Base-by-base conservation (phyloP, 2,888 invertebrate species). In the Plagodis pulveraria region DNA sequence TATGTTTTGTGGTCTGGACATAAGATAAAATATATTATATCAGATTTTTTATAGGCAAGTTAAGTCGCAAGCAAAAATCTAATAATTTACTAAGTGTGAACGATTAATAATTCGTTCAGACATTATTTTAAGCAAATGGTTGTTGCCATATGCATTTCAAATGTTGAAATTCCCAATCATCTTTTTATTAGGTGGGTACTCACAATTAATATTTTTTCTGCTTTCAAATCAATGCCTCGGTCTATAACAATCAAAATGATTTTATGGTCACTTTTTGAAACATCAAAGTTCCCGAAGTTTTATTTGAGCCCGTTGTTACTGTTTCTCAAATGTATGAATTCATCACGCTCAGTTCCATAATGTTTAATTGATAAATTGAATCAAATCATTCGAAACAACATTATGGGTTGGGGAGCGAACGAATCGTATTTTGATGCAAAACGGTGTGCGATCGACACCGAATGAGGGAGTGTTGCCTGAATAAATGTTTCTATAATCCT, bases 341-440 rank as follows among this genome's bases (percentile, higher is more conserved):
- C 72, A 77, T 78, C 76, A 78, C 76, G 77, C 74, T 70, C 58
- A 49, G 49, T 45, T 65, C 61, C 35, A 78, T 84, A 82, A 83
- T 84, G 78, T 85, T 83, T 81, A 84, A 87, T 87, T 83, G 83
- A 86, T 83, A 81, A 84, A 87, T 87, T 83, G 83, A 86, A 85
- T 86, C 80, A 84, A 88, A 87, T 86, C 81, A 82, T 74, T 83
- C 78, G 78, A 80, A 84, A 84, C 79, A 81, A 75, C 79, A 74
- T 81, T 81, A 62, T 42, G 45, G 56, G 45, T 42, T 33, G 50
- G 11, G 53, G 77, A 73, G 72, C 70, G 70, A 75, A 84, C 80
- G 83, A 86, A 86, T 86, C 81, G 84, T 80, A 79, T 83, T 83
- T 79, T 80, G 74, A 86, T 84, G 86, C 83, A 83, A 83, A 84